Base-by-base conservation (phyloP, 2,888 invertebrate genomes). In the Drosophila colorata region DNA sequence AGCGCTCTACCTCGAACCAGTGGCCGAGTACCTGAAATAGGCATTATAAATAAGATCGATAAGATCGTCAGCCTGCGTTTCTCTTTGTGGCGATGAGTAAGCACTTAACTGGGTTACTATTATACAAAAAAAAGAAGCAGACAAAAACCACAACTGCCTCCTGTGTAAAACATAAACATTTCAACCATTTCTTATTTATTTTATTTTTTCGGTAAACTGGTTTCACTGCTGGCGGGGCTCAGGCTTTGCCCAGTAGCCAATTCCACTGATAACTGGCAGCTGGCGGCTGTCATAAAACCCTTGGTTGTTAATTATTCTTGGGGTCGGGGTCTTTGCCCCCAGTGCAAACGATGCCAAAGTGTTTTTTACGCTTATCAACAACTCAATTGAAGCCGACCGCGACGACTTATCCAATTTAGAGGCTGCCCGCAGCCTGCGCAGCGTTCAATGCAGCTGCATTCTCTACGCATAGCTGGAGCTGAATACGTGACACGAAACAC, bases 1-100 rank as follows among this genome's bases (percentile, higher is more conserved):
- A 95, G 44, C 96, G 93, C 91, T 96, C 96, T 59, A 96, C 95
- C 92, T 96, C 96, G 88, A 94, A 95, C 96, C 96, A 96, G 72
- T 94, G 93, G 90, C 96, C 95, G 94, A 96, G 90, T 52, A 93
- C 91, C 91, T 92, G 14, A 85, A 76, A 25, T 33, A 9, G 8
- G 8, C 47, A 14, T 56, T 69, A 61, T 52, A 69, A 33, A 43
- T 41, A 46, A 38, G 2, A 14, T 56, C 35, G 47, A 52, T 38
- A 48, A 60, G 35, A 46, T 57, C 18, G 9, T 16, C 48, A 31
- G 35, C 31, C 48, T 38, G 58, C 59, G 75, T 78, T 85, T 82
- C 80, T 65, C 74, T 69, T 56, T 47, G 14, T 6, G 31, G 14
- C 37, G 61, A 63, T 68, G 78, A 75, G 75, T 70, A 78, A 78